These are phyloP conservation scores for Uropsilus gracilis DNA, from an alignment of 2,113 vertebrate species.

Conservation along the genomic window DNA sequence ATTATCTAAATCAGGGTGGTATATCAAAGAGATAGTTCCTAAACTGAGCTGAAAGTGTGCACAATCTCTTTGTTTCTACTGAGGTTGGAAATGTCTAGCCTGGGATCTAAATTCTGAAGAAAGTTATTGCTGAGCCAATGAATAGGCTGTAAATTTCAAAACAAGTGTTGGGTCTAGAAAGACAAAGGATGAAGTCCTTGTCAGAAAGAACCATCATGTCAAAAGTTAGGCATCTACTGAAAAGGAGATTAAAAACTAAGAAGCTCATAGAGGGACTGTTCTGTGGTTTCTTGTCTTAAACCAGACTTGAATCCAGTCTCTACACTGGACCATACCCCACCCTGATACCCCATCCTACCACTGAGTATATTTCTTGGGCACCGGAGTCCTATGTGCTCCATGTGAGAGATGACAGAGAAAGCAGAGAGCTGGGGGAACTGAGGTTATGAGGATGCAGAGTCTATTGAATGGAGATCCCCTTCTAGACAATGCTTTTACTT, in stretches of 20 bases:
- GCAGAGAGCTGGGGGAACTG: too few species aligned
- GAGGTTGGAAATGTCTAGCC: background rate
- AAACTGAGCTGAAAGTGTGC: background rate
- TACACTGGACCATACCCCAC: accelerated
- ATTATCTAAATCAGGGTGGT: background rate
- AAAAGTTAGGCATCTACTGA: background rate
- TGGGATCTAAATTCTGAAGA: background rate
- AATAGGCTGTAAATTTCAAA: background rate
- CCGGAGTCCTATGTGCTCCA: background rate
- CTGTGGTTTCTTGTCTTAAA: background rate
- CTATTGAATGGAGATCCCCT: background rate
- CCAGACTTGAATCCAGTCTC: too few species aligned
- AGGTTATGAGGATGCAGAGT: background rate
- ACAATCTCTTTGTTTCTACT: background rate
- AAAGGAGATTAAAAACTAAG: background rate
- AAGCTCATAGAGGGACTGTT: background rate
- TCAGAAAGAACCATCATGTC: background rate
- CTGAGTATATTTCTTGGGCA: background rate
- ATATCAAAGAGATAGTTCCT: background rate
- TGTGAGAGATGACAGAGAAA: background rate
- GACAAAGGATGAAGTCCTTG: background rate
- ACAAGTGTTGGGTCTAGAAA: background rate
- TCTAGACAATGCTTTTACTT: background rate
- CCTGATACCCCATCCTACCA: background rate
- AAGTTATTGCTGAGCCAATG: background rate